Conservation (phyloP, 1,140 invertebrate species). For the Papilio aristodemus region DNA sequence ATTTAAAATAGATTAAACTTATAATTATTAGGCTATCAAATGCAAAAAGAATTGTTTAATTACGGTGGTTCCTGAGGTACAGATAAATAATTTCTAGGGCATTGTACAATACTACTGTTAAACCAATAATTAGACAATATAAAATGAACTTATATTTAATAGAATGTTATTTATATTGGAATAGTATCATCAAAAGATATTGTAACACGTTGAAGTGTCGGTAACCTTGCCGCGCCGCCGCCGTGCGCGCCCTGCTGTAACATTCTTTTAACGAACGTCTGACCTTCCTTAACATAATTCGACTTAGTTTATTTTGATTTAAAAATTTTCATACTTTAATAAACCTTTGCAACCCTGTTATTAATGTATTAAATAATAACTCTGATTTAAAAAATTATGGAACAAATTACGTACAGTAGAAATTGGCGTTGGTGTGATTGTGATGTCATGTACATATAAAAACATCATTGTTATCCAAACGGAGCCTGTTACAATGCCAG, state of each 20-base stretch:
- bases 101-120: too few relatives aligned
- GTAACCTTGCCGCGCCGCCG: neutral
- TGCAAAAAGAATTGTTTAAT: too few relatives aligned
- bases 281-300: slow-evolving; percentile 14
- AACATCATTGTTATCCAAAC: neutral
- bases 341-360: too few relatives aligned
- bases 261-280: slow-evolving; percentile 12
- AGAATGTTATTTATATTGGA: slow-evolving; percentile 8
- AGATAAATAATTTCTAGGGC: too few relatives aligned
- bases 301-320: neutral
- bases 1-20: too few relatives aligned
- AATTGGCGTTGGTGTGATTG: neutral
- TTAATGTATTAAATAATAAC: neutral
- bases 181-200: slow-evolving; percentile 11
- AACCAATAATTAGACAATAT: neutral
- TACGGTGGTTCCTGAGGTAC: too few relatives aligned
- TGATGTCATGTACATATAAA: neutral
- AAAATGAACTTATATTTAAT: slow-evolving; percentile 5
- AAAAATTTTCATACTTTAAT: neutral
- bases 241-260: neutral
- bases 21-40: too few relatives aligned
- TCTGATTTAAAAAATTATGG: too few relatives aligned
- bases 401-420: neutral
- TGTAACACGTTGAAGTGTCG: neutral
- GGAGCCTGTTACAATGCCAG: neutral